Conservation (phyloP, 1,140 invertebrate genomes). For the Metaphire vulgaris region DNA sequence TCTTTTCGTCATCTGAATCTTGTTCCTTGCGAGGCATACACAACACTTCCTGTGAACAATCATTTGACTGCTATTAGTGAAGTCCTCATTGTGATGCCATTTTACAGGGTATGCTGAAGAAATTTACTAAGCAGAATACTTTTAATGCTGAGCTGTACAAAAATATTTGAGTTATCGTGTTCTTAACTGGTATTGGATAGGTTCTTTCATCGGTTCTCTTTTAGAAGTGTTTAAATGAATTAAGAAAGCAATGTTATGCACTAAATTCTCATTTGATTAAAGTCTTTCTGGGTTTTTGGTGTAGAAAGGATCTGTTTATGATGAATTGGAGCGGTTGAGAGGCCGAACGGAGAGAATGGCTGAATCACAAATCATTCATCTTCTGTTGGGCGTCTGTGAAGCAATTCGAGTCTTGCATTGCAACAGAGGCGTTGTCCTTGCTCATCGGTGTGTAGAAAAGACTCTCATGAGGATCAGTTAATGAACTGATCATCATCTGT, state of each 20-base stretch:
- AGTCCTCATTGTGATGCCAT: constrained; percentile 70
- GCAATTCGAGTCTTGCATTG: constrained; percentile 71
- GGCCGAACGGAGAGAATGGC: constrained; percentile 60
- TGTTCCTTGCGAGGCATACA: constrained; percentile 68
- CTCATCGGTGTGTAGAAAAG: constrained; percentile 22
- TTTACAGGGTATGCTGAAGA: constrained; percentile 60
- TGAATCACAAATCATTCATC: constrained; percentile 61
- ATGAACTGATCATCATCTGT: too few species aligned
- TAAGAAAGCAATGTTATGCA: too few species aligned
- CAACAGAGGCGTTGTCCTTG: constrained; percentile 52
- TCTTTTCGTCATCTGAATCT: constrained; percentile 68
- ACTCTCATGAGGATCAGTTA: too few species aligned
- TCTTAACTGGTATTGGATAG: too few species aligned
- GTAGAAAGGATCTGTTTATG: constrained; percentile 67
- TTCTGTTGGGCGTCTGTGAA: constrained; percentile 69
- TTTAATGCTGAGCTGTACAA: too few species aligned
- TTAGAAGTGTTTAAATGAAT: too few species aligned
- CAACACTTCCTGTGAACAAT: constrained; percentile 48
- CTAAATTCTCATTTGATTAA: too few species aligned
- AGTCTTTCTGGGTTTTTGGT: too few species aligned
- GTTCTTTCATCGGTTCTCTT: too few species aligned
- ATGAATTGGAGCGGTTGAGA: constrained; percentile 61
- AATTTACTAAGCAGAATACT: too few species aligned
- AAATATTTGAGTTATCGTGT: too few species aligned
- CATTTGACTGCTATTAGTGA: constrained; percentile 56